Evolutionary conservation across 1,140 invertebrate genomes (phyloP).

Genomic region (Alviniconcha marisindica): DNA sequence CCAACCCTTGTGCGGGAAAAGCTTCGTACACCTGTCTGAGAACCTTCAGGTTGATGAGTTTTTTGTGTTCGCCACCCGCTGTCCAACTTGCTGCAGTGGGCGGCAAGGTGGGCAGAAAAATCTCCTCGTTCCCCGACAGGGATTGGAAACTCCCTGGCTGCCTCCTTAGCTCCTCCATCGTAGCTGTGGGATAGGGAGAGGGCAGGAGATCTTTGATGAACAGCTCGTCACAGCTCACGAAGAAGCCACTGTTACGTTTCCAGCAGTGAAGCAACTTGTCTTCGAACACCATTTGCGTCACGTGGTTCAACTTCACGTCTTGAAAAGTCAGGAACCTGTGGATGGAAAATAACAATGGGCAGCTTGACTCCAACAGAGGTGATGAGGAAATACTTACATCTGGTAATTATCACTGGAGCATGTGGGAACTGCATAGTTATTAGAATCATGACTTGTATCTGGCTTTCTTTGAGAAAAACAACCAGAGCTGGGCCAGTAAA

Average conservation of each 20-base stretch:
- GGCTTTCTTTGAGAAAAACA: too few relatives aligned
- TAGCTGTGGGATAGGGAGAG: too few relatives aligned
- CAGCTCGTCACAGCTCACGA: slow-evolving; percentile 7
- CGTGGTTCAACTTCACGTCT: slow-evolving; percentile 3
- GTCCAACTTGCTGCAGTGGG: too few relatives aligned
- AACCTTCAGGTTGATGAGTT: not conserved
- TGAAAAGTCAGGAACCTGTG: not conserved
- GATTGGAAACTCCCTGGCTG: too few relatives aligned
- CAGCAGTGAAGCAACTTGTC: slow-evolving; percentile 4
- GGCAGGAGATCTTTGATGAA: not conserved
- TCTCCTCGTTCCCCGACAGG: not conserved
- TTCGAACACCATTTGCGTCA: not conserved
- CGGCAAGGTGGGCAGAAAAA: not conserved
- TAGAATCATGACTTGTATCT: too few relatives aligned
- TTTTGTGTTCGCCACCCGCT: too few relatives aligned
- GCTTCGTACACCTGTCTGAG: not conserved
- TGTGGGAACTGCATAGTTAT: too few relatives aligned
- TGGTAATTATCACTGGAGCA: too few relatives aligned
- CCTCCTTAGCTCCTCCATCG: too few relatives aligned
- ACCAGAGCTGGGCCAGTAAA: too few relatives aligned
- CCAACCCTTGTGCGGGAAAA: not conserved
- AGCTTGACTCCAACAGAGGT: too few relatives aligned
- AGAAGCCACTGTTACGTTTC: slow-evolving; percentile 11
- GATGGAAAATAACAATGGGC: not conserved
- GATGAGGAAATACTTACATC: too few relatives aligned